Evolutionary conservation across 2,113 vertebrate genomes (phyloP).

Genomic region (Lontra canadensis): DNA sequence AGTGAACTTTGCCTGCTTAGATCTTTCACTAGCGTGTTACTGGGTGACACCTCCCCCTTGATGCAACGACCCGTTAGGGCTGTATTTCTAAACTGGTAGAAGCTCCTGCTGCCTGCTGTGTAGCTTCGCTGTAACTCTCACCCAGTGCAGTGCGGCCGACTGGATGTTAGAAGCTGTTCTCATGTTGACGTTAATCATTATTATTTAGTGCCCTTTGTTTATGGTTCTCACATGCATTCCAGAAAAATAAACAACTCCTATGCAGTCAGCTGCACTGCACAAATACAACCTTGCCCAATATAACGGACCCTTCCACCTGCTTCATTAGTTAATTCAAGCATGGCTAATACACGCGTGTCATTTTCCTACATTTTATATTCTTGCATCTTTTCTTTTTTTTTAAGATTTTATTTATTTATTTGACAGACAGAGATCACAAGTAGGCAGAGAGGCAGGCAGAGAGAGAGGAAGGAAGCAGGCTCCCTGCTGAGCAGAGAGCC

Average conservation of each 20-base stretch:
- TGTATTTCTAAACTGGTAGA: not conserved
- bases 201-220: not conserved
- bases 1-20: not conserved
- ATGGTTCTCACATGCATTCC: not conserved
- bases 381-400: not conserved
- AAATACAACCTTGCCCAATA: fast-evolving
- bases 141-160: not conserved
- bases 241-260: not conserved
- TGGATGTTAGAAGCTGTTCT: not conserved
- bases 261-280: fast-evolving
- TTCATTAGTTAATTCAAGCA: fast-evolving
- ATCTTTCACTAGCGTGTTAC: not conserved
- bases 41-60: not conserved
- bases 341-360: fast-evolving
- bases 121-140: not conserved
- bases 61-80: not conserved
- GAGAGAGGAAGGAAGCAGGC: too few relatives aligned
- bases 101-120: not conserved
- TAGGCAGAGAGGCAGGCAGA: too few relatives aligned
- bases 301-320: not conserved
- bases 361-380: not conserved
- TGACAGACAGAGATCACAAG: too few relatives aligned
- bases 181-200: not conserved
- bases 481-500: too few relatives aligned
- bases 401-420: too few relatives aligned